phyloP scores from a whole-genome alignment of 2,888 invertebrate genomes.

The Eudemis profundana region DNA sequence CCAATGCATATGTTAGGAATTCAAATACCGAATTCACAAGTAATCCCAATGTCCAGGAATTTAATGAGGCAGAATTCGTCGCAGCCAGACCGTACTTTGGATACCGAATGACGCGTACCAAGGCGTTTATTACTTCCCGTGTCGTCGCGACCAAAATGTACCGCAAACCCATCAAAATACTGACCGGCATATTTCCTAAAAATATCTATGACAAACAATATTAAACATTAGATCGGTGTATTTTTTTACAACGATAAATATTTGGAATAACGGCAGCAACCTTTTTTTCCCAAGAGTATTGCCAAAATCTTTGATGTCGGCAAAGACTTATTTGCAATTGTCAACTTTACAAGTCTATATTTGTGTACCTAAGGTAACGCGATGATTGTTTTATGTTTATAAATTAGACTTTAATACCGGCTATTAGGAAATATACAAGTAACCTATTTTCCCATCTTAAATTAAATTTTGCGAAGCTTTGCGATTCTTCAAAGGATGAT shows the following conservation, averaged over 20 bases:
- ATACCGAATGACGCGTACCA: conserved; percentile 56
- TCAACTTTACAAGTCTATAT: conserved; percentile 11
- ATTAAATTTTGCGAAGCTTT: too few relatives aligned
- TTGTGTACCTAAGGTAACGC: conserved; percentile 9
- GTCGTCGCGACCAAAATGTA: conserved; percentile 67
- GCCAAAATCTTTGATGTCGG: conserved; percentile 20
- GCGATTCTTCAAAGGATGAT: too few relatives aligned
- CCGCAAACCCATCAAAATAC: conserved; percentile 71
- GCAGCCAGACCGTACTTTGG: conserved; percentile 55
- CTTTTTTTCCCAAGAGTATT: conserved; percentile 2
- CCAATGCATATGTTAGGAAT: conserved; percentile 38
- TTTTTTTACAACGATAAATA: conserved; percentile 35
- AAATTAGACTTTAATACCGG: too few relatives aligned
- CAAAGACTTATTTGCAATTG: conserved; percentile 18
- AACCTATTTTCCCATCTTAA: too few relatives aligned
- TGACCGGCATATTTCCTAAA: conserved; percentile 65
- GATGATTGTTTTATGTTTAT: not conserved
- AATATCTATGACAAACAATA: conserved; percentile 56
- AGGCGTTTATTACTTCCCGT: conserved; percentile 77
- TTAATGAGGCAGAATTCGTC: conserved; percentile 56
- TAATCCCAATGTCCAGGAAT: conserved; percentile 52
- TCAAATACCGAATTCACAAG: conserved; percentile 47
- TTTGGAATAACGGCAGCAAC: conserved; percentile 27
- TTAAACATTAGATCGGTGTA: conserved; percentile 16
- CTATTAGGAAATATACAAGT: too few relatives aligned